Conservation (phyloP, 2,113 vertebrate genomes). For the Anguilla rostrata region DNA sequence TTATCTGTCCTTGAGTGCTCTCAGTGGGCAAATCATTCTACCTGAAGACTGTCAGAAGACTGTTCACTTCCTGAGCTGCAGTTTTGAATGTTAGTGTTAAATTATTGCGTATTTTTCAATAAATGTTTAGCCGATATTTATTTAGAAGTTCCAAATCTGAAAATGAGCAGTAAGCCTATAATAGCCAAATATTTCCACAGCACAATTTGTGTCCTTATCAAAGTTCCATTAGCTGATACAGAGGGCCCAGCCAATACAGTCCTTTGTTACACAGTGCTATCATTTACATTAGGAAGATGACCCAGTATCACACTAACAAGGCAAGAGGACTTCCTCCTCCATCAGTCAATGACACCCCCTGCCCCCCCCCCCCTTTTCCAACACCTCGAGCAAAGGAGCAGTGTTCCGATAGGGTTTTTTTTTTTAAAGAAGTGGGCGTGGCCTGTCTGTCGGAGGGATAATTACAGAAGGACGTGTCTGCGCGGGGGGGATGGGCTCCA, state of each 20-base stretch:
- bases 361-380: no score
- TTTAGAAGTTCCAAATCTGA: neutral
- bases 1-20: conserved; percentile 31
- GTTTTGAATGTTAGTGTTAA: neutral
- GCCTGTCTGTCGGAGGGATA: conserved; percentile 30
- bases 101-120: neutral
- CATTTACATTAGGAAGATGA: neutral
- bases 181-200: neutral
- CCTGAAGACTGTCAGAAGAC: neutral
- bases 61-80: neutral
- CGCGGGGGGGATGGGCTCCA: conserved; percentile 17
- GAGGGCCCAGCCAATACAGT: neutral
- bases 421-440: conserved; percentile 23
- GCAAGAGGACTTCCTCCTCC: neutral
- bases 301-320: neutral
- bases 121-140: neutral
- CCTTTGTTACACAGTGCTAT: neutral
- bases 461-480: conserved; percentile 32
- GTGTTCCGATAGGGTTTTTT: conserved; percentile 12
- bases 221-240: neutral
- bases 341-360: neutral
- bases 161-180: neutral
- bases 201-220: no score
- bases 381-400: neutral
- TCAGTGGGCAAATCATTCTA: neutral